Conservation (phyloP, 2,888 invertebrate genomes). For the Leptogaster cylindrica region DNA sequence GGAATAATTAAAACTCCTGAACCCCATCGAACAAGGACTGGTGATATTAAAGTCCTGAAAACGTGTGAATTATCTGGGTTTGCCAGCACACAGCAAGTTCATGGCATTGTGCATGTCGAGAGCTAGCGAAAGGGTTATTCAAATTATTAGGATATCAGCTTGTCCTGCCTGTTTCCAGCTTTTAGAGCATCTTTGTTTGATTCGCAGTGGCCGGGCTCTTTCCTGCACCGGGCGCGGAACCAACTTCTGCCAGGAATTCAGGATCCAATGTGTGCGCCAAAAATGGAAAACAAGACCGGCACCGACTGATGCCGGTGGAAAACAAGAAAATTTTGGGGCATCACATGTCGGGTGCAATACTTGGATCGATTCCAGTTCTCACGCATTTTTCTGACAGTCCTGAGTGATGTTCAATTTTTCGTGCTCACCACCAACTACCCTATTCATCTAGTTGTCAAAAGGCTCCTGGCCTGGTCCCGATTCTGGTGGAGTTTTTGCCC, state of each 20-base stretch:
- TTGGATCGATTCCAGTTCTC: slow-evolving; percentile 43
- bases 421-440: slow-evolving; percentile 10
- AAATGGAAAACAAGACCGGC: slow-evolving; percentile 13
- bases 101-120: too few relatives aligned
- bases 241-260: not conserved
- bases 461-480: slow-evolving; percentile 3
- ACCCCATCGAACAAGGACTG: not conserved
- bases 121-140: too few relatives aligned
- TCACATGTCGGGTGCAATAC: slow-evolving; percentile 40
- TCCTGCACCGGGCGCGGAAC: not conserved
- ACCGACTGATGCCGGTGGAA: not conserved
- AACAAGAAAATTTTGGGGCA: slow-evolving; percentile 37
- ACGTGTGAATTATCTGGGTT: not conserved
- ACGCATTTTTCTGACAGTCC: slow-evolving; percentile 47
- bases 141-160: too few relatives aligned
- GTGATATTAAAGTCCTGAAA: not conserved
- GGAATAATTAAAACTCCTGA: slow-evolving; percentile 32
- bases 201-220: not conserved
- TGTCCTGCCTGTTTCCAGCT: not conserved
- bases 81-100: too few relatives aligned
- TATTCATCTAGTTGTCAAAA: slow-evolving; percentile 39
- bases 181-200: not conserved
- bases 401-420: slow-evolving; percentile 48
- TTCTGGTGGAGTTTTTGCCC: slow-evolving; percentile 22
- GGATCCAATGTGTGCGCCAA: not conserved